A percentile compares a stretch with the other conserved stretches of the same genome.
phyloP scores from a whole-genome alignment of 2,113 vertebrate species.

The Podiceps cristatus region DNA sequence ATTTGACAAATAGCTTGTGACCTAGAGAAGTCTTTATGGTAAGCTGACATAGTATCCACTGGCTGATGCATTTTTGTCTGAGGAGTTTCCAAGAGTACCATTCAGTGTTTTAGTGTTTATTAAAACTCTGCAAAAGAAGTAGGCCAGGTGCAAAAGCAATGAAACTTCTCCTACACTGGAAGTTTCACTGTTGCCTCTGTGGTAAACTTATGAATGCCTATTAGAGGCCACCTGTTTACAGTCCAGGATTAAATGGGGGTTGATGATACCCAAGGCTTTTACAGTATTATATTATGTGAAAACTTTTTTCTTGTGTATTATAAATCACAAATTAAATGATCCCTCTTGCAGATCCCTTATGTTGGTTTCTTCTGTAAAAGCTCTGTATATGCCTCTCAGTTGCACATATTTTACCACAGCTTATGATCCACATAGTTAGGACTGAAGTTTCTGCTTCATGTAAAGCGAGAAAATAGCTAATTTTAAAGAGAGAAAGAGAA shows the following conservation, averaged over 20 bases:
- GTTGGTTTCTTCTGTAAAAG: neutral
- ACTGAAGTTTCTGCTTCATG: neutral
- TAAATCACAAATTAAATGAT: neutral
- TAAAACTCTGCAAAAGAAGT: neutral
- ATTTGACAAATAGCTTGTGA: neutral
- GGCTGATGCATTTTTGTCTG: neutral
- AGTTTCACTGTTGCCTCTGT: neutral
- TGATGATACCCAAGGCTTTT: neutral
- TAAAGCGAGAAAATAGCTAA: neutral
- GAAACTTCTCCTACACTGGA: neutral
- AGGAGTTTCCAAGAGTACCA: neutral
- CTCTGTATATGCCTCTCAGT: neutral
- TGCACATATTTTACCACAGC: neutral
- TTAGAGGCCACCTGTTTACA: neutral
- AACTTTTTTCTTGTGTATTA: neutral
- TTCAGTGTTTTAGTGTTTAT: slow-evolving; percentile 5
- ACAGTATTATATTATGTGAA: neutral
- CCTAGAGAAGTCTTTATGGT: neutral
- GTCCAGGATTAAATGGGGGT: neutral
- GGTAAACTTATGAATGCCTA: neutral
- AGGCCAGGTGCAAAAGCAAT: neutral
- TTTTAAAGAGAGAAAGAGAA: neutral
- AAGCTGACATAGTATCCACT: neutral
- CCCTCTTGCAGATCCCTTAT: neutral
- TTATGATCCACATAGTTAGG: neutral